phyloP scores from a whole-genome alignment of 2,797 vertebrate genomes.

The Poeciliopsis gracilis region DNA sequence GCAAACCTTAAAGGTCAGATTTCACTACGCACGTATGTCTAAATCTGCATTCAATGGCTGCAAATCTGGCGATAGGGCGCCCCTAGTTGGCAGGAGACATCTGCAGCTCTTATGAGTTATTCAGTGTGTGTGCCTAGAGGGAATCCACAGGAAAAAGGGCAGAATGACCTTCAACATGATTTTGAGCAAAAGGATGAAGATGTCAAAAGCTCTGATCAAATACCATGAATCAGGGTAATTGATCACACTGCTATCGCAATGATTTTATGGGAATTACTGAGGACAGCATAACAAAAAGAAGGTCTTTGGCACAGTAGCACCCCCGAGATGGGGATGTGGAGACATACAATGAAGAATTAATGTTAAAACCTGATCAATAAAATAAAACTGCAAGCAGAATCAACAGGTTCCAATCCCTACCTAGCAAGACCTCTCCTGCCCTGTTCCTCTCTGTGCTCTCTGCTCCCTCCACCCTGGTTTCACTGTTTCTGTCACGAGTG shows the following conservation, averaged over 20 bases:
- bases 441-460: too few relatives aligned
- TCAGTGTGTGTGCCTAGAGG: not conserved
- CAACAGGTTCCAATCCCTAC: too few relatives aligned
- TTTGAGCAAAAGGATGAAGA: constrained; percentile 24
- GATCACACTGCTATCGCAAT: constrained; percentile 14
- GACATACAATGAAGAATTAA: not conserved
- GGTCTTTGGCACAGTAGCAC: not conserved
- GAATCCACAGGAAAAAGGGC: constrained; percentile 6
- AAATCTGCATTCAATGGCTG: constrained; percentile 31
- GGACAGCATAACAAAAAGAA: not conserved
- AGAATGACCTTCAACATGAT: constrained; percentile 33
- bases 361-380: not conserved
- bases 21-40: constrained; percentile 48
- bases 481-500: too few relatives aligned
- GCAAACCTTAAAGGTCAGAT: constrained; percentile 49
- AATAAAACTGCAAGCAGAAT: too few relatives aligned
- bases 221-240: constrained; percentile 45
- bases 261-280: not conserved
- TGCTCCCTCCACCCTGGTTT: too few relatives aligned
- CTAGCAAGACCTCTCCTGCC: too few relatives aligned
- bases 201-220: constrained; percentile 40
- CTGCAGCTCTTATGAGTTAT: constrained; percentile 16
- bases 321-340: not conserved
- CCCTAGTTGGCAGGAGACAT: constrained; percentile 48
- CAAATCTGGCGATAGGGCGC: constrained; percentile 55